These are phyloP conservation scores for Therioaphis trifolii DNA, from an alignment of 2,888 invertebrate species.

Conservation along the genomic window DNA sequence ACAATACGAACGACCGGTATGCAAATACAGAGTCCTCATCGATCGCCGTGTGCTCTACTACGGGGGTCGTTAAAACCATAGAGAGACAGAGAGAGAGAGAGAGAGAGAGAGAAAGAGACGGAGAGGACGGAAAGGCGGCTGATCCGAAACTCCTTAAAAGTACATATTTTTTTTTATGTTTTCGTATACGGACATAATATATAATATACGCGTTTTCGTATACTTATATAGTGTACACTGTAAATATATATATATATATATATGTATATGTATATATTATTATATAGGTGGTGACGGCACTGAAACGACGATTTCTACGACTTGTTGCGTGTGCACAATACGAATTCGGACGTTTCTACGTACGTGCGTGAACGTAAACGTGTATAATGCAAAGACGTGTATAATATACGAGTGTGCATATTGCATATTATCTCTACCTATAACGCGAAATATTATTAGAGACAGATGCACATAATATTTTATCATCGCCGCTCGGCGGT, in stretches of 20 bases:
- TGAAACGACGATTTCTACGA: not conserved
- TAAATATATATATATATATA: not conserved
- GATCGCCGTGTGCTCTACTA: not conserved
- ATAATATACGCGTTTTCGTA: not conserved
- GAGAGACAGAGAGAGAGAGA: too few relatives aligned
- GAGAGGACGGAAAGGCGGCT: not conserved
- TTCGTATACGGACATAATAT: not conserved
- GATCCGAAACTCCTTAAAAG: constrained; percentile 3
- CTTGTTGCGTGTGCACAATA: not conserved
- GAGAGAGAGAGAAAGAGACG: too few relatives aligned
- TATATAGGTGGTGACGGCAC: too few relatives aligned
- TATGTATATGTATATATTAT: too few relatives aligned
- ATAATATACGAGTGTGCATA: not conserved
- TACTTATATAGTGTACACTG: too few relatives aligned
- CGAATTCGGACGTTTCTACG: not conserved
- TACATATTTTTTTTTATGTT: not conserved
- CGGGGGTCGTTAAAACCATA: not conserved
- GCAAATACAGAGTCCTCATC: constrained; percentile 3
- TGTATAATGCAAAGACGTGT: not conserved
- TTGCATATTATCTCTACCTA: too few relatives aligned
- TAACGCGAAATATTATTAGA: not conserved
- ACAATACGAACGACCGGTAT: not conserved
- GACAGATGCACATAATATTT: not conserved
- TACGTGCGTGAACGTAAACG: too few relatives aligned
- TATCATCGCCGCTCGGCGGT: not conserved